Base-by-base conservation (phyloP, 1,140 invertebrate genomes). In the Parapsyche elsis region DNA sequence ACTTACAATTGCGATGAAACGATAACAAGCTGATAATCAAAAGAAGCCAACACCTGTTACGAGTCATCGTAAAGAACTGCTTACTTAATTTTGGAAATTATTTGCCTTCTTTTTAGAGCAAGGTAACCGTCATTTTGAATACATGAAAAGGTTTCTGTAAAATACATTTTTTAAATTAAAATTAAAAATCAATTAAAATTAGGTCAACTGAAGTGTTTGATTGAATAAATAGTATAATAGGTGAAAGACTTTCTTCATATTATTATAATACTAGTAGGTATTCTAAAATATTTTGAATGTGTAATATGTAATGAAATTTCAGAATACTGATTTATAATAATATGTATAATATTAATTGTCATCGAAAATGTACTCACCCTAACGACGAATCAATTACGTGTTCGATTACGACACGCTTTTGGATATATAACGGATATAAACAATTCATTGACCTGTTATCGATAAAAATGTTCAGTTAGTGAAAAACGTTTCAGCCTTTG, bases 371-470 rank as follows among this genome's bases (percentile, higher is more conserved):
- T 57, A 16, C 53, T 75, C 82, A 92, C 89, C 84, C 89, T 88
- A 83, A 87, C 86, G 77, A 90, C 86, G 76, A 91, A 91, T 45
- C 92, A 87, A 81, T 91, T 88, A 46, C 90, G 90, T 16, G 88
- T 87, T 16, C 19, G 19, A 57, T 57, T 16, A 10, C 1, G 14
- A n/a, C 19, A 16, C 53, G 19, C 19, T 2, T 10, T 57, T 57
- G 10, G n/a, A n/a, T n/a, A n/a, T n/a, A n/a, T n/a, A n/a, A n/a
- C n/a, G n/a, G n/a, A n/a, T n/a, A n/a, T n/a, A n/a, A n/a, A n/a
- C n/a, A n/a, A n/a, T n/a, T n/a, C n/a, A n/a, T n/a, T n/a, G n/a
- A n/a, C n/a, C n/a, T n/a, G n/a, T n/a, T n/a, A n/a, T n/a, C n/a
- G n/a, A n/a, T n/a, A n/a, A n/a, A n/a, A n/a, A n/a, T n/a, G n/a